phyloP scores from a whole-genome alignment of 2,797 vertebrate species.

The Pseudochromis fuscus region DNA sequence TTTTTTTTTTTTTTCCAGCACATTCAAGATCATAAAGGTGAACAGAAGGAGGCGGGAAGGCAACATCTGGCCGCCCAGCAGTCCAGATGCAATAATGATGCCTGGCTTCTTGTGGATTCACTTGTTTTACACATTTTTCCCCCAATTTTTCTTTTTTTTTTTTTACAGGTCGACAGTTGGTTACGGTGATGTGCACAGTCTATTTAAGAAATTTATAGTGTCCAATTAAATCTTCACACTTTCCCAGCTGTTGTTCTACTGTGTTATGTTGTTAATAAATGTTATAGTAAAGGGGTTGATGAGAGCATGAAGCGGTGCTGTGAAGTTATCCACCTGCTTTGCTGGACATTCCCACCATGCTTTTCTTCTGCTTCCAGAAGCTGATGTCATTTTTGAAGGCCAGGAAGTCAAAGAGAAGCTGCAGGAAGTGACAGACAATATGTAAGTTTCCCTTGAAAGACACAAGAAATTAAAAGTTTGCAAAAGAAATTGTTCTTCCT shows the following conservation, averaged over 20 bases:
- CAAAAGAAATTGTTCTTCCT: background rate
- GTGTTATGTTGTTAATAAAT: background rate
- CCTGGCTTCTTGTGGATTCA: background rate
- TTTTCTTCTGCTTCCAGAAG: slow-evolving; percentile 99
- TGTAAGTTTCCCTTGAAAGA: background rate
- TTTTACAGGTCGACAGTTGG: background rate
- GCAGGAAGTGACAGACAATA: slow-evolving; percentile 33
- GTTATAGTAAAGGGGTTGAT: no score
- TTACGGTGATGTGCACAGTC: background rate
- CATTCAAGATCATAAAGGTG: background rate
- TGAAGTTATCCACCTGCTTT: slow-evolving; percentile 90
- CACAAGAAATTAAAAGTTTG: background rate
- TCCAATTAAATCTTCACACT: background rate
- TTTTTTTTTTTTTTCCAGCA: background rate
- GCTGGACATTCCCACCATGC: slow-evolving; percentile 98
- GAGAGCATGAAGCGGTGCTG: background rate
- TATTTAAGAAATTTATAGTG: background rate
- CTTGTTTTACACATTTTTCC: slow-evolving; percentile 8
- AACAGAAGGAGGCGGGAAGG: background rate
- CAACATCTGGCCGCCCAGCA: slow-evolving; percentile 30
- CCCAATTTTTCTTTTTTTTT: no score
- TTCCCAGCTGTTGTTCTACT: background rate
- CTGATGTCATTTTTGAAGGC: slow-evolving; percentile 99
- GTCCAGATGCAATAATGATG: background rate
- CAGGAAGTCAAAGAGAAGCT: slow-evolving; percentile 99